A percentile compares a stretch with the other conserved stretches of the same genome.
These are phyloP conservation scores for Cremastinae sp. DNA, from an alignment of 2,888 invertebrate genomes.

Conservation along the genomic window DNA sequence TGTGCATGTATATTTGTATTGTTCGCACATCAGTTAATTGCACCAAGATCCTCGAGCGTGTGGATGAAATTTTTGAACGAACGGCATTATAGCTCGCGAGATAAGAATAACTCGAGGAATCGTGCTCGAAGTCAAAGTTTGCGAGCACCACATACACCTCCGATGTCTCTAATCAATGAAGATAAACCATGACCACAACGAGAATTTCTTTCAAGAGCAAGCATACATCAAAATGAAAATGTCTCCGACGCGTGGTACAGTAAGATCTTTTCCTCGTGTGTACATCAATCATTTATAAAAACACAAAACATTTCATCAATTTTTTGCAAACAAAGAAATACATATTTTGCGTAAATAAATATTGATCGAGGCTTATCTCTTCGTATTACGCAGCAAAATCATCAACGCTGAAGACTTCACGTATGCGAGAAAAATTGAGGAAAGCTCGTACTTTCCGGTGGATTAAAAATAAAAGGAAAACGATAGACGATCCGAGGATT, in stretches of 20 bases:
- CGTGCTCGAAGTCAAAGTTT: conserved; percentile 6
- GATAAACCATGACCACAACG: conserved; percentile 15
- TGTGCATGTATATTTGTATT: neutral
- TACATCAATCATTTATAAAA: no score
- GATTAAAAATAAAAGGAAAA: neutral
- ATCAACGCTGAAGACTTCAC: conserved; percentile 7
- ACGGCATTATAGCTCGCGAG: neutral
- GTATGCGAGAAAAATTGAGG: conserved; percentile 13
- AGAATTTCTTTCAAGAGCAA: no score
- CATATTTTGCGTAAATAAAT: neutral
- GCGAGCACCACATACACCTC: neutral
- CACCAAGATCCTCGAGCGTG: neutral
- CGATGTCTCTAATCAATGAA: neutral
- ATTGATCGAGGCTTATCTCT: conserved; percentile 13
- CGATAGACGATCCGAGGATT: conserved; percentile 2
- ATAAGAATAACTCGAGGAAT: conserved; percentile 16
- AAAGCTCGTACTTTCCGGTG: neutral
- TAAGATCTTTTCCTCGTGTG: no score
- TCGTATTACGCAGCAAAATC: conserved; percentile 18
- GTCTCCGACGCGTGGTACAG: no score
- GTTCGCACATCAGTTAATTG: neutral
- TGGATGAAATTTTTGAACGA: conserved; percentile 4
- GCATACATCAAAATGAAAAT: no score
- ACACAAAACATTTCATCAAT: no score
- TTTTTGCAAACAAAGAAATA: no score